Evolutionary conservation across 1,140 invertebrate species (phyloP).

Genomic region (Armadillidium nasatum): DNA sequence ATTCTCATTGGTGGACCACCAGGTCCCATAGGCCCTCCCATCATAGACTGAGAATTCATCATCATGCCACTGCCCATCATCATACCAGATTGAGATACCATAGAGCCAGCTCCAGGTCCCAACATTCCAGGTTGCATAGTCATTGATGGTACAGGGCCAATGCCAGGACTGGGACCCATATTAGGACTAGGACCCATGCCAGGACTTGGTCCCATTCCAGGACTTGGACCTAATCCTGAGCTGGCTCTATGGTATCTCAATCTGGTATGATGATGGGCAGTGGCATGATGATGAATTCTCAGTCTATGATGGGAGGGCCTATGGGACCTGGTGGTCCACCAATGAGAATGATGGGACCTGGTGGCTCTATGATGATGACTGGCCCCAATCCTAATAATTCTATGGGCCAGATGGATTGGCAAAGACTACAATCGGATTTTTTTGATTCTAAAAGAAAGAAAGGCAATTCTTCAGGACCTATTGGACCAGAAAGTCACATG

Average conservation of each 20-base stretch:
- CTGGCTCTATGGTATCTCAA: slow-evolving; percentile 43
- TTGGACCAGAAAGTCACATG: slow-evolving; percentile 50
- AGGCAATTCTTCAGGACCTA: slow-evolving; percentile 55
- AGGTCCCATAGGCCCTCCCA: slow-evolving; percentile 44
- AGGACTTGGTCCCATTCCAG: slow-evolving; percentile 42
- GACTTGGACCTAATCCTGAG: slow-evolving; percentile 51
- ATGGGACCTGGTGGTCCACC: slow-evolving; percentile 42
- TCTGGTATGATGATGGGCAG: slow-evolving; percentile 46
- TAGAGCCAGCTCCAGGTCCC: slow-evolving; percentile 49
- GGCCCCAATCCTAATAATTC: slow-evolving; percentile 50
- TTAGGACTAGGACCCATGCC: slow-evolving; percentile 42
- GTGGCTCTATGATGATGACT: slow-evolving; percentile 58
- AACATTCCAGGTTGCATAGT: slow-evolving; percentile 48
- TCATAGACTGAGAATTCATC: slow-evolving; percentile 46
- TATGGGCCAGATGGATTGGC: slow-evolving; percentile 74
- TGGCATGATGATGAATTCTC: slow-evolving; percentile 48
- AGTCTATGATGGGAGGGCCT: slow-evolving; percentile 44
- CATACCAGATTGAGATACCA: slow-evolving; percentile 43
- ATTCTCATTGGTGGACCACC: slow-evolving; percentile 41
- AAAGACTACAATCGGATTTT: slow-evolving; percentile 79
- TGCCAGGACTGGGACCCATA: slow-evolving; percentile 39
- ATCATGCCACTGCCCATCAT: slow-evolving; percentile 48
- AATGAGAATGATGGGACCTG: slow-evolving; percentile 48
- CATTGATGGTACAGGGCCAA: slow-evolving; percentile 37
- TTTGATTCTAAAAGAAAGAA: slow-evolving; percentile 63